phyloP scores from a whole-genome alignment of 2,888 invertebrate species.

The Spodoptera exigua region DNA sequence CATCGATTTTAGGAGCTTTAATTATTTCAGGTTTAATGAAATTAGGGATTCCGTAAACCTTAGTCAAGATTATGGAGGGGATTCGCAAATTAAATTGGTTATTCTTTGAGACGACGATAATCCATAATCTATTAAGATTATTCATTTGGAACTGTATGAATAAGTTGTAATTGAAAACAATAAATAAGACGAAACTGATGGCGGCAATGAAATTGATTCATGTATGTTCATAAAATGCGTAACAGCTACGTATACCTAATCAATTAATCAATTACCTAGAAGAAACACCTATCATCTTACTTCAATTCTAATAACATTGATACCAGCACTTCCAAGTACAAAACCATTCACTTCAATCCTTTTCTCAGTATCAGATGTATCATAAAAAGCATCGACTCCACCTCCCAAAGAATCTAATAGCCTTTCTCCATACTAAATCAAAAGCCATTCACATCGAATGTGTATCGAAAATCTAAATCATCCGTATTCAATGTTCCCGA shows the following conservation, averaged over 20 bases:
- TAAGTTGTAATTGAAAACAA: too few species aligned
- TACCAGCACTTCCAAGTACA: background rate
- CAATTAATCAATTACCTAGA: too few species aligned
- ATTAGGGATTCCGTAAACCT: conserved; percentile 43
- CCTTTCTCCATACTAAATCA: conserved; percentile 14
- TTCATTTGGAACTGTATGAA: conserved; percentile 15
- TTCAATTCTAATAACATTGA: background rate
- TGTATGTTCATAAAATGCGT: too few species aligned
- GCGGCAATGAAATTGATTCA: too few species aligned
- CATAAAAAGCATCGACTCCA: background rate
- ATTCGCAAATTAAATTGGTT: conserved; percentile 31
- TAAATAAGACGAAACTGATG: too few species aligned
- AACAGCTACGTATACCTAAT: too few species aligned
- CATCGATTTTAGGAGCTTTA: conserved; percentile 53
- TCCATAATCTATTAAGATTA: conserved; percentile 31
- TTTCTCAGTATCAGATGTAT: background rate
- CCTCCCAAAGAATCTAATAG: background rate
- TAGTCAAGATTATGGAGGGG: conserved; percentile 37
- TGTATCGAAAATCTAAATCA: conserved; percentile 32
- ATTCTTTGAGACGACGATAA: conserved; percentile 25
- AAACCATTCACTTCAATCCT: background rate
- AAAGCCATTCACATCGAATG: conserved; percentile 37
- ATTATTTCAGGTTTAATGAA: conserved; percentile 52
- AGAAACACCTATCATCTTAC: background rate
- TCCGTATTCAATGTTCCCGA: conserved; percentile 30